Base-by-base conservation (phyloP, 2,797 vertebrate species). In the Apodemus agrarius region DNA sequence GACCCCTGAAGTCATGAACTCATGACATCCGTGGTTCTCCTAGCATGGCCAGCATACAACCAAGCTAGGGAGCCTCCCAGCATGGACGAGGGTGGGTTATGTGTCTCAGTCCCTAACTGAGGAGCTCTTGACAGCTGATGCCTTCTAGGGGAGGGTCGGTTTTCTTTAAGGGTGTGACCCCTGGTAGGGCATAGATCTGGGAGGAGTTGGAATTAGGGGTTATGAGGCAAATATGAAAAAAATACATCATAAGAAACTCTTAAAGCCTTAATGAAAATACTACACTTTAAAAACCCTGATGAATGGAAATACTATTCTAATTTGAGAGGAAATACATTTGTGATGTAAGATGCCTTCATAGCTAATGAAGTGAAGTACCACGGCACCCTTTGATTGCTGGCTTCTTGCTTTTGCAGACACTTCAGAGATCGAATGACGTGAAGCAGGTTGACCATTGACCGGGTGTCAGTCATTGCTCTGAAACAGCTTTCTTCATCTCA, bases 301-400 rank as follows among this genome's bases (percentile, higher is more conserved):
- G 86, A 96, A 93, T 96, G 79, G 40, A 93, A 97, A 95, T 92
- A 14, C 7, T 84, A 57, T 49, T 52, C 87, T 74, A 43, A 75
- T 14, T 94, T 97, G 17, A 90, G 40, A 49, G 72, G 31, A 17
- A 0, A 21, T 49, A 69, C 76, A 17, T 31, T 54, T 96, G 63
- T 57, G 46, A 46, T 85, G 5, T 17, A 81, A 88, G 46, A 92
- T 34, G 93, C 34, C 16, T 87, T 12, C 26, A 46, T 57, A 76
- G 74, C 81, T 94, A 80, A 91, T 92, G 82, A 96, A 95, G 61
- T 93, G 31, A 80, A 78, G 84, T 72, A 17, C 1, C 88, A 11
- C 22, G 65, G 90, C 7, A 13, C 24, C 61, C 86, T 76, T 74
- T 63, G 49, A 67, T 49, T 85, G n/a, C 43, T 85, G 83, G 14